Evolutionary conservation across 53 echinoderm and acorn worm species (phyloP).

Genomic region (Luidia sarsii): DNA sequence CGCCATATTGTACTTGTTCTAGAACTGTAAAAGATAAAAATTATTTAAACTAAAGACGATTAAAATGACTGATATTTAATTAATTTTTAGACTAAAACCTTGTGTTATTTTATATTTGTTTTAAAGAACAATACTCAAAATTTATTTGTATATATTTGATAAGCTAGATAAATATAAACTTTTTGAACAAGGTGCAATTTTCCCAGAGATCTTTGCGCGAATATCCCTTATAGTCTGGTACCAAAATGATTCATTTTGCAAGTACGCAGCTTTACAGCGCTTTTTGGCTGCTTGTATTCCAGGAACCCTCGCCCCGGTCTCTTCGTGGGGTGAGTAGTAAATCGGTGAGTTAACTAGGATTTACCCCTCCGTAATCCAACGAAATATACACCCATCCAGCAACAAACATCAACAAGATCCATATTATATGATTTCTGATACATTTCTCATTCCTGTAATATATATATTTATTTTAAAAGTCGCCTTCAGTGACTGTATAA

Average conservation of each 20-base stretch:
- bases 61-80: not conserved
- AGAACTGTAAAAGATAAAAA: not conserved
- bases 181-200: constrained; percentile 7
- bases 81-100: no score
- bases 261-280: no score
- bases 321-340: constrained; percentile 43
- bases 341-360: not conserved
- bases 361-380: not conserved
- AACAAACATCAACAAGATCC: no score
- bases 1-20: constrained; percentile 43
- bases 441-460: no score
- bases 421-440: no score
- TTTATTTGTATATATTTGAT: not conserved
- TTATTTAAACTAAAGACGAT: no score
- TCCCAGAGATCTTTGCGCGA: constrained; percentile 10
- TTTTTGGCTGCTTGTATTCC: not conserved
- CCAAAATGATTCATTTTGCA: not conserved
- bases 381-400: constrained; percentile 3
- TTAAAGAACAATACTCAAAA: no score
- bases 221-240: constrained; percentile 21
- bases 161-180: not conserved
- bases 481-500: no score
- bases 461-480: constrained; percentile 2
- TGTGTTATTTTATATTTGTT: no score
- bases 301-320: not conserved